phyloP scores from a whole-genome alignment of 2,113 vertebrate genomes.

The Microtus pennsylvanicus region DNA sequence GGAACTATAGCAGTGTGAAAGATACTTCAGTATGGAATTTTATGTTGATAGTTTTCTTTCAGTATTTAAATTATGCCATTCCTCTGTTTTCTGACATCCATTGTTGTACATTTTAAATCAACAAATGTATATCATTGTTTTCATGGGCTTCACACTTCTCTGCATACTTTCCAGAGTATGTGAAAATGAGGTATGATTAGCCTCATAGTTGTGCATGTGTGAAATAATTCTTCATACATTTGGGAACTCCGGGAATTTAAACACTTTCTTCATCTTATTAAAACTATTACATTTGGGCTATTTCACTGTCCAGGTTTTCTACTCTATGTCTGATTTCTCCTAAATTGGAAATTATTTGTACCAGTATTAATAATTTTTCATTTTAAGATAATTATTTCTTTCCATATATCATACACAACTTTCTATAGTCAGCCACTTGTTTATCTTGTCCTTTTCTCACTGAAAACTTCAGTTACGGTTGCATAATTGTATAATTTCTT shows the following conservation, averaged over 20 bases:
- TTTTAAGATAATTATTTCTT: slow-evolving; percentile 11
- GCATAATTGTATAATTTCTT: background rate
- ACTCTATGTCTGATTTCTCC: background rate
- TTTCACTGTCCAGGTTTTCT: background rate
- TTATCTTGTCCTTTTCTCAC: slow-evolving; percentile 13
- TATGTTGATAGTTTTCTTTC: background rate
- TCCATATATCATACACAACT: background rate
- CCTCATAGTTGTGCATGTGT: background rate
- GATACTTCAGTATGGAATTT: slow-evolving; percentile 28
- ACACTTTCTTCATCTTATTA: background rate
- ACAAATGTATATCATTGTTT: background rate
- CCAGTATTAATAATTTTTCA: background rate
- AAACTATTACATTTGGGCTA: slow-evolving; percentile 34
- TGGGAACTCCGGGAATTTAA: background rate
- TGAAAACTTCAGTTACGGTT: background rate
- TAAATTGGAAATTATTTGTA: slow-evolving; percentile 18
- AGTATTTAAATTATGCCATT: background rate
- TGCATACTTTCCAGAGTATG: background rate
- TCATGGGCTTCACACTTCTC: background rate
- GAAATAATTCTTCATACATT: background rate
- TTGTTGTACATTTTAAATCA: background rate
- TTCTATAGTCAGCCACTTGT: background rate
- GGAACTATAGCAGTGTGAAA: background rate
- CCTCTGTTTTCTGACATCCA: background rate
- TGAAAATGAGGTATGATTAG: background rate